Conservation (phyloP, 2,888 invertebrate genomes). For the Drosophila diplacantha region DNA sequence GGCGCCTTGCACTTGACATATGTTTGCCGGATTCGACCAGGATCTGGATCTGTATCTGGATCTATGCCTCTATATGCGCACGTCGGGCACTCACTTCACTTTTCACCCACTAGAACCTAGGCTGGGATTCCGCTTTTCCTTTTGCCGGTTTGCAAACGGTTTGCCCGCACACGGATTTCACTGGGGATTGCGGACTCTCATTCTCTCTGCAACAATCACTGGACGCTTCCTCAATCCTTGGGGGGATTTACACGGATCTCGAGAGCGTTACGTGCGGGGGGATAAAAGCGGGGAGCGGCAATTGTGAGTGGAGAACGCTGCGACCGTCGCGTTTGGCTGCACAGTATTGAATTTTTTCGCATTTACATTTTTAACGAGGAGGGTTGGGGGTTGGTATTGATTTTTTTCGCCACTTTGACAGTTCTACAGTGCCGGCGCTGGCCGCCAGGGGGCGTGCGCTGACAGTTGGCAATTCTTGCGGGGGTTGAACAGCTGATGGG, state of each 20-base stretch:
- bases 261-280: constrained; percentile 31
- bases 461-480: constrained; percentile 39
- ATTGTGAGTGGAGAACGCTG: constrained; percentile 51
- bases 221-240: constrained; percentile 21
- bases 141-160: constrained; percentile 58
- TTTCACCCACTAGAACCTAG: constrained; percentile 38
- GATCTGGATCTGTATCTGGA: constrained; percentile 6
- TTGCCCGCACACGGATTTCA: constrained; percentile 33
- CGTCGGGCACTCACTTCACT: constrained; percentile 30
- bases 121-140: constrained; percentile 9
- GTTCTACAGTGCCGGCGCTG: constrained; percentile 9
- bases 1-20: constrained; percentile 62
- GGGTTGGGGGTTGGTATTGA: constrained; percentile 75
- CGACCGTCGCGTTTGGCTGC: constrained; percentile 71
- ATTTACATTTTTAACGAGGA: constrained; percentile 75
- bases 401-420: constrained; percentile 70
- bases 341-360: constrained; percentile 76
- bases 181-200: constrained; percentile 14
- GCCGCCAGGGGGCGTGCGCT: constrained; percentile 52
- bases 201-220: neutral
- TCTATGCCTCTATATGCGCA: constrained; percentile 6
- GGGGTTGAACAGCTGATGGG: constrained; percentile 60
- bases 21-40: constrained; percentile 37
- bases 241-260: constrained; percentile 16
- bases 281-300: constrained; percentile 20